A percentile compares a stretch with the other conserved stretches of the same genome.
phyloP scores from a whole-genome alignment of 2,888 invertebrate species.

The Cephus sareptanus region DNA sequence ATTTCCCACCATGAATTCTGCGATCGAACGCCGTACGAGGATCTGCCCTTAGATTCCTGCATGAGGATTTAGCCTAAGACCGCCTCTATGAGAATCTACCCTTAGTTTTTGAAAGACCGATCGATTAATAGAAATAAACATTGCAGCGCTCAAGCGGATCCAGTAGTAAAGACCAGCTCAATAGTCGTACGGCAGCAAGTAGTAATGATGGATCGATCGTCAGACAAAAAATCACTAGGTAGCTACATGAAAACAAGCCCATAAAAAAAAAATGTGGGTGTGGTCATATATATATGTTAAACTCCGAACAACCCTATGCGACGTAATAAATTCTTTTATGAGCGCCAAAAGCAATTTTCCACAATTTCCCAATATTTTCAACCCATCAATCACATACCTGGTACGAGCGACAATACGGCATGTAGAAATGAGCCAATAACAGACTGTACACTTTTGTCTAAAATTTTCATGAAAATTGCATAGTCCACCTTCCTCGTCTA shows the following conservation, averaged over 20 bases:
- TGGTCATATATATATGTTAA: not conserved
- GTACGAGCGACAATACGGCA: not conserved
- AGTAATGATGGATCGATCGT: not conserved
- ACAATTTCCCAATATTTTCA: not conserved
- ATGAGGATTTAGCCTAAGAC: too few species aligned
- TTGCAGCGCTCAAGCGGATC: not conserved
- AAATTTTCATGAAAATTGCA: not conserved
- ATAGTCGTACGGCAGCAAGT: not conserved
- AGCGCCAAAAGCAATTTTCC: not conserved
- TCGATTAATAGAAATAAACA: not conserved
- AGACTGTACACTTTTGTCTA: not conserved
- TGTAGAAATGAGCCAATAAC: not conserved
- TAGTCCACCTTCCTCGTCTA: not conserved
- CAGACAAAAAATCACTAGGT: not conserved
- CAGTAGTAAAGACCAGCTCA: not conserved
- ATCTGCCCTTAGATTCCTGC: too few species aligned
- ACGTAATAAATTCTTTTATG: not conserved
- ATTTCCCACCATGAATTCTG: too few species aligned
- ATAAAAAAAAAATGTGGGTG: not conserved
- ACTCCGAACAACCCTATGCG: not conserved
- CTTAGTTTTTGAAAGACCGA: too few species aligned
- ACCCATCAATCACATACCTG: not conserved
- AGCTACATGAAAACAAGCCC: not conserved
- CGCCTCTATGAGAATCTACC: too few species aligned
- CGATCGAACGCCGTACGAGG: too few species aligned